Percentiles rank a stretch among this genome's conserved stretches.
Evolutionary conservation across 2,888 invertebrate species (phyloP).

Genomic region (Plusia festucae): DNA sequence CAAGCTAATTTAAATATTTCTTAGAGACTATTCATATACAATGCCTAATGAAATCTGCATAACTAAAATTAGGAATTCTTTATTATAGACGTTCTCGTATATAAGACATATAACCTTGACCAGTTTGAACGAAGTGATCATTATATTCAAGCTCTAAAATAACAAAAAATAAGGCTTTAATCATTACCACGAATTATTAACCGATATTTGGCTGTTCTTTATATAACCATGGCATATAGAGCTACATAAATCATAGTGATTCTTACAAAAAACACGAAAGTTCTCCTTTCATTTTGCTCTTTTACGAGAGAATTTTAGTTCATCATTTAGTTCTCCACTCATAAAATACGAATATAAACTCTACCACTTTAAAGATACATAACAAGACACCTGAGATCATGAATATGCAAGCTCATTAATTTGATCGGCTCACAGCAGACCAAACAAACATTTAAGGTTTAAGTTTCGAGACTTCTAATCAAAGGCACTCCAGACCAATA

Average conservation of each 20-base stretch:
- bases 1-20: not conserved
- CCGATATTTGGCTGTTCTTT: not conserved
- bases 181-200: not conserved
- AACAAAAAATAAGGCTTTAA: not conserved
- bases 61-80: not conserved
- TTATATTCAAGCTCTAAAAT: not conserved
- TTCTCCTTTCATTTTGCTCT: not conserved
- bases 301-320: not conserved
- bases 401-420: conserved; percentile 3
- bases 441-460: conserved; percentile 51
- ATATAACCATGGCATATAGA: not conserved
- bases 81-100: not conserved
- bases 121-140: conserved; percentile 7
- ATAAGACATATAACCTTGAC: conserved; percentile 1
- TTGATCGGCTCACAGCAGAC: conserved; percentile 35
- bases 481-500: conserved; percentile 52
- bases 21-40: not conserved
- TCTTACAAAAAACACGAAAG: not conserved
- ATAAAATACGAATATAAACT: not conserved
- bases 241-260: not conserved
- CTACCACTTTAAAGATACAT: not conserved
- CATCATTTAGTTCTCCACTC: not conserved
- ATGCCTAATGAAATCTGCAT: not conserved
- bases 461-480: conserved; percentile 60
- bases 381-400: conserved; percentile 1